Evolutionary conservation across 2,113 vertebrate species (phyloP).

Genomic region (Ivindomyrus marchei): DNA sequence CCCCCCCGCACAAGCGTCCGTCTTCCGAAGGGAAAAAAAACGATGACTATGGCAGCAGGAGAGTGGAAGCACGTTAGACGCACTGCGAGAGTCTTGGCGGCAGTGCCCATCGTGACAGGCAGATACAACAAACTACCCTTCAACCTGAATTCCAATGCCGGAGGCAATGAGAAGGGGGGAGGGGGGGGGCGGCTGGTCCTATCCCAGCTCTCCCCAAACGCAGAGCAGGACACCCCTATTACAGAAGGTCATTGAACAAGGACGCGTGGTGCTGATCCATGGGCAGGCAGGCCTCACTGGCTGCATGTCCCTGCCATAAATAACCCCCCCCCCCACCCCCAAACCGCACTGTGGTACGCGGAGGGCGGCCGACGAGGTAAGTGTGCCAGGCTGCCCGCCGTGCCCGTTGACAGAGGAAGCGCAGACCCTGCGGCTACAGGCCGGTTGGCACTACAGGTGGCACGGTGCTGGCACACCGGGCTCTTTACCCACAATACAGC

Average conservation of each 20-base stretch:
- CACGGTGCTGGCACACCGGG: neutral
- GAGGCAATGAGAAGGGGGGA: neutral
- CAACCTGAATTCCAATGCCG: neutral
- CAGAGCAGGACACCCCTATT: neutral
- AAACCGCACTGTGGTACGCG: neutral
- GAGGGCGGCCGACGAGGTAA: neutral
- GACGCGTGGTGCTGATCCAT: neutral
- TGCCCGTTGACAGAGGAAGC: neutral
- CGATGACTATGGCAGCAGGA: neutral
- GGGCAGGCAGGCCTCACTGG: neutral
- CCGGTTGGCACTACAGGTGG: neutral
- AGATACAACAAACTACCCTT: neutral
- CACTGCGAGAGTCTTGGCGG: neutral
- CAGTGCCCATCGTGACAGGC: neutral
- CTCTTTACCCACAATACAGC: neutral
- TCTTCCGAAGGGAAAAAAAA: neutral
- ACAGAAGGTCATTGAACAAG: conserved; percentile 12
- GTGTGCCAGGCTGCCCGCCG: neutral
- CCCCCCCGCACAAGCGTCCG: neutral
- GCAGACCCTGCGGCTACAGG: neutral
- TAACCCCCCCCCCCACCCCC: neutral
- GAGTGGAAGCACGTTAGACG: neutral
- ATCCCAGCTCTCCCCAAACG: neutral
- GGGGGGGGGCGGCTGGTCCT: neutral
- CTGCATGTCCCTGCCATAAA: conserved; percentile 4